Percentiles rank a stretch among this genome's conserved stretches.
phyloP scores from a whole-genome alignment of 2,797 vertebrate genomes.

The Melanotaenia maccullochi region DNA sequence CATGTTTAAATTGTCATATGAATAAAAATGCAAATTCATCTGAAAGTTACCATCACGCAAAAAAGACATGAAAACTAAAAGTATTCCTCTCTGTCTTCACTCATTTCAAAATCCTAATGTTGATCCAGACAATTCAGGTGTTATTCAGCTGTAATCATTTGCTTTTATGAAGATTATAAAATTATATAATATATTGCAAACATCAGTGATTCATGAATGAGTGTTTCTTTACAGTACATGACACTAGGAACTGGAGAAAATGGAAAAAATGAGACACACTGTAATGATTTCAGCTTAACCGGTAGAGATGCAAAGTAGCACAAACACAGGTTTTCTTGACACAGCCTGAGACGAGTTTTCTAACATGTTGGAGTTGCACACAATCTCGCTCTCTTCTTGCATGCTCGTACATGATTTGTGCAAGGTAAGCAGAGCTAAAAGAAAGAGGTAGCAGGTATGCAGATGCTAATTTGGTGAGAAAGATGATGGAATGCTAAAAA shows the following conservation, averaged over 20 bases:
- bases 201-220: background rate
- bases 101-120: background rate
- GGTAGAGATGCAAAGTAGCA: background rate
- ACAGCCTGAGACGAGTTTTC: slow-evolving; percentile 1
- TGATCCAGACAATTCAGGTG: background rate
- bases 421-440: slow-evolving; percentile 11
- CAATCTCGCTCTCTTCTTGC: background rate
- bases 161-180: background rate
- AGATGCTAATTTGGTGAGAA: background rate
- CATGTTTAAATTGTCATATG: background rate
- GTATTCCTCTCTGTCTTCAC: too few species aligned
- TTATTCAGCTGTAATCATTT: slow-evolving; percentile 1
- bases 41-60: background rate
- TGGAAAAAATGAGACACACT: background rate
- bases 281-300: background rate
- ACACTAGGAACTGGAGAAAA: too few species aligned
- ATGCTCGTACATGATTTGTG: slow-evolving; percentile 6
- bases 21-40: background rate
- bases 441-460: background rate
- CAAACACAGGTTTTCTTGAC: background rate
- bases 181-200: background rate
- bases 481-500: background rate
- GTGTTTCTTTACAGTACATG: background rate
- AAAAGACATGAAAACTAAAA: background rate
- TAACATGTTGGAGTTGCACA: background rate